Base-by-base conservation (phyloP, 2,113 vertebrate genomes). In the Athene noctua region DNA sequence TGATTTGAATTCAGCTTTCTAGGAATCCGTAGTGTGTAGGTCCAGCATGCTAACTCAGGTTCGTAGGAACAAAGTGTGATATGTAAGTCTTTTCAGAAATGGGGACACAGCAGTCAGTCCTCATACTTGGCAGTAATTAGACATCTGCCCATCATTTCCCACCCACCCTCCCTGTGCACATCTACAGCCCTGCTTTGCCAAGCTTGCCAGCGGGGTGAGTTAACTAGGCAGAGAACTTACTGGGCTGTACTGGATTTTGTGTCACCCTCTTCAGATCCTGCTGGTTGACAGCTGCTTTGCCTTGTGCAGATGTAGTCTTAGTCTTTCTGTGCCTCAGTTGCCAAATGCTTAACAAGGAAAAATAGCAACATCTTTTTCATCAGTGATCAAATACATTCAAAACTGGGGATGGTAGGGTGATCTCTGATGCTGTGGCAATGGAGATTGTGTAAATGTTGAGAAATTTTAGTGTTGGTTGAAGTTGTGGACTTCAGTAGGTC, bases 21-120 rank as follows among this genome's bases (percentile, higher is more conserved):
- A 62, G 55, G 66, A 73, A 52, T 54, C 38, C 0, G 0, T 44
- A 61, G 46, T 1, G 2, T 21, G 19, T 54, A 29, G 17, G 30
- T 89, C 70, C 29, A 77, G 27, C 34, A 67, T 52, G 61, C 55
- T 49, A 47, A n/a, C 34, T 68, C 10, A 5, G 42, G 49, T 57
- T 22, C 67, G 54, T 22, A 55, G 61, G 78, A 66, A 14, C 26
- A 27, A 62, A 58, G 51, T 2, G 21, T 23, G 54, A 3, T 46
- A 13, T 52, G 62, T 67, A 81, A 79, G 26, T 29, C 44, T 58
- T 15, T 26, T 63, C 2, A 9, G 59, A 26, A 62, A 13, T 5
- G 29, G 38, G 44, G 73, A 34, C 18, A 26, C 32, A 62, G 46
- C 38, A 34, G 44, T 17, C 34, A 42, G 44, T 42, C 55, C 62